A percentile compares a stretch with the other conserved stretches of the same genome.
Conservation (phyloP, 2,888 invertebrate genomes). For the Lasioglossum leucozonium region DNA sequence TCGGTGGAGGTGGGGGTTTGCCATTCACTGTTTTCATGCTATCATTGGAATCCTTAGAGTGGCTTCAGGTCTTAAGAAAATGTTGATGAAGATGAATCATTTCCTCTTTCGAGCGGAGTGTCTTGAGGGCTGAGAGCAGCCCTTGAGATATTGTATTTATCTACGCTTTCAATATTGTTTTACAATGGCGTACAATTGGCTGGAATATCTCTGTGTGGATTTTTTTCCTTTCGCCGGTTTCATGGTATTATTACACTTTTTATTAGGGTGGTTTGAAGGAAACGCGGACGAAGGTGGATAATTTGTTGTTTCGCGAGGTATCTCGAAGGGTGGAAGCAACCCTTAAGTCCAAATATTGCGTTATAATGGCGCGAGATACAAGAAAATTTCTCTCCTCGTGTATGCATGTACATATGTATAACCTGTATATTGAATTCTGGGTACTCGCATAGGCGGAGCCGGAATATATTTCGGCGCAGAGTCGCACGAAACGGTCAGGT, state of each 20-base stretch:
- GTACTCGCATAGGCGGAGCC: neutral
- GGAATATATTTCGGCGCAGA: neutral
- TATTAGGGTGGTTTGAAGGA: no score
- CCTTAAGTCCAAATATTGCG: neutral
- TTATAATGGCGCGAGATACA: neutral
- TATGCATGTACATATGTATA: no score
- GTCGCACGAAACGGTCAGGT: neutral
- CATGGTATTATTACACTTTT: no score
- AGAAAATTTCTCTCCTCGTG: neutral
- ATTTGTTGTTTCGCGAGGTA: no score
- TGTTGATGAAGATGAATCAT: neutral
- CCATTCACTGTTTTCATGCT: neutral
- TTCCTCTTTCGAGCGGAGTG: neutral
- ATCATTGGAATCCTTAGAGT: neutral
- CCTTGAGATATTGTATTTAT: neutral
- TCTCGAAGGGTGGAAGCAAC: no score
- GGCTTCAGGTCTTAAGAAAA: neutral
- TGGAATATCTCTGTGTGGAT: no score
- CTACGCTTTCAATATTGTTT: neutral
- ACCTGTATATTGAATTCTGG: neutral
- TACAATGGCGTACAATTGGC: neutral
- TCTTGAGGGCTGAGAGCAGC: neutral
- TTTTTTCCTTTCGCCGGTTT: no score
- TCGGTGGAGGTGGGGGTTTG: neutral
- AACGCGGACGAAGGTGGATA: neutral